Percentiles rank a stretch among this genome's conserved stretches.
Evolutionary conservation across 2,797 vertebrate species (phyloP).

Genomic region (Enteromius treurensis): DNA sequence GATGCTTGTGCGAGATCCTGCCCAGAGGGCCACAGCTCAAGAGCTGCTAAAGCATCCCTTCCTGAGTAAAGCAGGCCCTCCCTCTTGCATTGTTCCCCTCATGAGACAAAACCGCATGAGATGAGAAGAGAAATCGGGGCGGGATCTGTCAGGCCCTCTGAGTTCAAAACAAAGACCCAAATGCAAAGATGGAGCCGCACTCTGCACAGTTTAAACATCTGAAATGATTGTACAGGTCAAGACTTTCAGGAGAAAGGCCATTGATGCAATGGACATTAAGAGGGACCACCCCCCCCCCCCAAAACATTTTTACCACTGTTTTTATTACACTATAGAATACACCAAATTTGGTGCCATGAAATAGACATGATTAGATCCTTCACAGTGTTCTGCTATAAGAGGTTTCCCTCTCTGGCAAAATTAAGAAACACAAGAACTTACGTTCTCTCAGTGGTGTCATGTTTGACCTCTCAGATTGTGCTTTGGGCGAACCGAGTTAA

Average conservation of each 20-base stretch:
- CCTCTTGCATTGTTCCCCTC: constrained; percentile 92
- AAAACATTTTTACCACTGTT: constrained; percentile 22
- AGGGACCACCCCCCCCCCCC: neutral
- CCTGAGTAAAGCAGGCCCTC: constrained; percentile 86
- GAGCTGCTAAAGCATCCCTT: constrained; percentile 93
- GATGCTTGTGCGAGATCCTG: constrained; percentile 88
- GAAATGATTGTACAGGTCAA: constrained; percentile 42
- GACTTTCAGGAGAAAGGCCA: constrained; percentile 20
- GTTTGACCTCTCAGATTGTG: neutral
- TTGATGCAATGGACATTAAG: neutral
- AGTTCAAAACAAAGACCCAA: constrained; percentile 22
- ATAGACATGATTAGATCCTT: constrained; percentile 22
- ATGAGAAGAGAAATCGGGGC: constrained; percentile 72
- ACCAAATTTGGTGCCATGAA: constrained; percentile 10
- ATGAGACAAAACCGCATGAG: constrained; percentile 93
- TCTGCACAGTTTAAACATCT: constrained; percentile 36
- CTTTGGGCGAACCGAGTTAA: constrained; percentile 2
- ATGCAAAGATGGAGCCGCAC: constrained; percentile 15
- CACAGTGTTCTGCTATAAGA: constrained; percentile 40
- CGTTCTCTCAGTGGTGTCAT: constrained; percentile 18
- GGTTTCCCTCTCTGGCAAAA: constrained; percentile 31
- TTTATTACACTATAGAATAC: constrained; percentile 4
- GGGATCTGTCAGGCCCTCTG: constrained; percentile 19
- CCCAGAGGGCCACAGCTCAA: constrained; percentile 84
- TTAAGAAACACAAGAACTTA: neutral